These are phyloP conservation scores for Leptura quadrifasciata DNA, from an alignment of 2,888 invertebrate genomes.

Conservation along the genomic window DNA sequence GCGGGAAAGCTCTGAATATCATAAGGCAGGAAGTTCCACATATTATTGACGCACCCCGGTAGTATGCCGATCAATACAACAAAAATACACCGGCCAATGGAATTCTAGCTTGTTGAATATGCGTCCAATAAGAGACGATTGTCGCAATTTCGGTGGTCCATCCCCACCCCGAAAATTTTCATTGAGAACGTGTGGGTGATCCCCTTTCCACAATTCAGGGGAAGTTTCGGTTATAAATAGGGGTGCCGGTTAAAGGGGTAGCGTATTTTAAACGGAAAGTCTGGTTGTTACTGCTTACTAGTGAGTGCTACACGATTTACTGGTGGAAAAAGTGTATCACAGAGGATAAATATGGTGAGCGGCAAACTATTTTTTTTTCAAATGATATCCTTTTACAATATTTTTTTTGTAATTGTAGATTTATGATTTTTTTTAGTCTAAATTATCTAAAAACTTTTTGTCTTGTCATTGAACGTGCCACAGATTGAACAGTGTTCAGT, in stretches of 20 bases:
- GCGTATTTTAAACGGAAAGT: conserved; percentile 65
- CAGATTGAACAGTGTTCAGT: no score
- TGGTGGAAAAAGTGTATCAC: conserved; percentile 6
- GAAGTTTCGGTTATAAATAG: conserved; percentile 70
- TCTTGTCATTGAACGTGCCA: no score
- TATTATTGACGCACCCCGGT: conserved; percentile 63
- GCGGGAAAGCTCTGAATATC: conserved; percentile 62
- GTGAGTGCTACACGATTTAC: conserved; percentile 17
- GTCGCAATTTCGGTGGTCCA: conserved; percentile 67
- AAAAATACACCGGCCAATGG: conserved; percentile 66
- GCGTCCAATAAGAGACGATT: conserved; percentile 66
- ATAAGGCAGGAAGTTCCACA: conserved; percentile 51
- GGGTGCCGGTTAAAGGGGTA: conserved; percentile 62
- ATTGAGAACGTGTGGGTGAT: conserved; percentile 83
- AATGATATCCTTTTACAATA: neutral
- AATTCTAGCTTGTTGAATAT: conserved; percentile 63
- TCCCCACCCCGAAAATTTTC: conserved; percentile 74
- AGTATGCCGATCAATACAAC: conserved; percentile 68
- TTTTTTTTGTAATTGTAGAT: no score
- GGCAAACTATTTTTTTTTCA: neutral
- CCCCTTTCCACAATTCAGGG: conserved; percentile 66
- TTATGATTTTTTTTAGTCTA: neutral
- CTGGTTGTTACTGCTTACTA: conserved; percentile 39
- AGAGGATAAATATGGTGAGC: conserved; percentile 27
- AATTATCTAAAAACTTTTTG: neutral